A percentile compares a stretch with the other conserved stretches of the same genome.
Evolutionary conservation across 1,140 invertebrate species (phyloP).

Genomic region (Homarus americanus): DNA sequence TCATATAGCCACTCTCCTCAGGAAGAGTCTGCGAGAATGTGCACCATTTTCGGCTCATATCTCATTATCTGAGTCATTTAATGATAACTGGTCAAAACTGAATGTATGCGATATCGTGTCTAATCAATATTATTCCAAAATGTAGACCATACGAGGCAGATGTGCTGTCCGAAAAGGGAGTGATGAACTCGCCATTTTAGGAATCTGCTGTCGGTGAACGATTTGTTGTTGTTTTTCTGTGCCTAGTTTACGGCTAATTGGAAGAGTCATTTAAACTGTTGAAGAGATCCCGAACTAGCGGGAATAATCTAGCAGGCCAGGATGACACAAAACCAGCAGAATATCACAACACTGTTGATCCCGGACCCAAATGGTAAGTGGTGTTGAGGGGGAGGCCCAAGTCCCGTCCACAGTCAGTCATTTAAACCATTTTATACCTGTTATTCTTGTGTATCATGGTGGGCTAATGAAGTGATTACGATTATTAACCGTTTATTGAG

Average conservation of each 20-base stretch:
- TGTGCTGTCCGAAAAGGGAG: slow-evolving; percentile 48
- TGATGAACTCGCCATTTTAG: slow-evolving; percentile 72
- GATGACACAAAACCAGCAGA: slow-evolving; percentile 71
- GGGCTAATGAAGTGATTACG: neutral
- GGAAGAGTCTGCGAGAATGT: slow-evolving; percentile 24
- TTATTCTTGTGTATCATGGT: neutral
- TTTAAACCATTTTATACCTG: neutral
- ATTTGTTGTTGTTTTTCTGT: slow-evolving; percentile 70
- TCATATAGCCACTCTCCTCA: slow-evolving; percentile 53
- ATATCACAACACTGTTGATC: slow-evolving; percentile 72
- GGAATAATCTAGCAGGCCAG: slow-evolving; percentile 22
- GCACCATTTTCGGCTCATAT: neutral
- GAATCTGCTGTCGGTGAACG: slow-evolving; percentile 49
- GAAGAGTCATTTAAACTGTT: slow-evolving; percentile 18
- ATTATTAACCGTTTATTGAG: neutral
- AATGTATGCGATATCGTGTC: slow-evolving; percentile 43
- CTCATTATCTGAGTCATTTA: neutral
- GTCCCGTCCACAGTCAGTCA: neutral
- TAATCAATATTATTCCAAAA: slow-evolving; percentile 24
- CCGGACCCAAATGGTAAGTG: slow-evolving; percentile 73
- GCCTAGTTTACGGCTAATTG: slow-evolving; percentile 40
- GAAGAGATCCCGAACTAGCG: neutral
- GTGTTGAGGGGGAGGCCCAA: neutral
- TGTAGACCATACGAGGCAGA: slow-evolving; percentile 24
- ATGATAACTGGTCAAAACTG: neutral